Base-by-base conservation (phyloP, 2,888 invertebrate genomes). In the Lacanobia oleracea region DNA sequence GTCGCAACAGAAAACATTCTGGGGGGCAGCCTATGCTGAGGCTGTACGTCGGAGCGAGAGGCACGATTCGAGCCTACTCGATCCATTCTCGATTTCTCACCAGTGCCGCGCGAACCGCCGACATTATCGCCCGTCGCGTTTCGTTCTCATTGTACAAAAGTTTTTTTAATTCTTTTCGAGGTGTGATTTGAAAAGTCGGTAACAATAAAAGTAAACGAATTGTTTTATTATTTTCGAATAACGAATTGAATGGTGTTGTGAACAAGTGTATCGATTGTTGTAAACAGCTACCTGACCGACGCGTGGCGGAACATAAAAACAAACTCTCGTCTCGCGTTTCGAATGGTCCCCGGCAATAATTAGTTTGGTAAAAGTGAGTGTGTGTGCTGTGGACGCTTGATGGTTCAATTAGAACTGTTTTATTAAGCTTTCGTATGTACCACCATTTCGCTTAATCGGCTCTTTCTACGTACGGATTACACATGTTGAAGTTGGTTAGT, bases 311-410 rank as follows among this genome's bases (percentile, higher is more conserved):
- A 91, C 89, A 89, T 89, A 91, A 92, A 91, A 93, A 93, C 92
- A 93, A 94, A 94, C 92, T 93, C 90, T 91, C 91, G 91, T 91
- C 91, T 93, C 90, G 88, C 91, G 90, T 92, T 93, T 89, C 90
- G 92, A 94, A 93, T 93, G 93, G 91, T 93, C 93, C 90, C 89
- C 90, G 86, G 88, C 91, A 91, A 91, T 93, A 92, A 94, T 94
- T 94, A 94, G 94, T 94, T 94, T 91, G 92, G 93, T 94, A 94
- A 94, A 95, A 95, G 95, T 95, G 95, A 93, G 94, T 95, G 95
- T 94, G 93, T 94, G 94, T 93, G 91, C 90, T 92, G 93, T 94
- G 93, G 91, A 92, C 93, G 91, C 87, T 93, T 93, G 91, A 92
- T 92, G 91, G 92, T 93, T 94, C 90, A 92, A 93, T 93, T 94